A percentile compares a stretch with the other conserved stretches of the same genome.
phyloP scores from a whole-genome alignment of 1,140 invertebrate species.

The Nephila pilipes region DNA sequence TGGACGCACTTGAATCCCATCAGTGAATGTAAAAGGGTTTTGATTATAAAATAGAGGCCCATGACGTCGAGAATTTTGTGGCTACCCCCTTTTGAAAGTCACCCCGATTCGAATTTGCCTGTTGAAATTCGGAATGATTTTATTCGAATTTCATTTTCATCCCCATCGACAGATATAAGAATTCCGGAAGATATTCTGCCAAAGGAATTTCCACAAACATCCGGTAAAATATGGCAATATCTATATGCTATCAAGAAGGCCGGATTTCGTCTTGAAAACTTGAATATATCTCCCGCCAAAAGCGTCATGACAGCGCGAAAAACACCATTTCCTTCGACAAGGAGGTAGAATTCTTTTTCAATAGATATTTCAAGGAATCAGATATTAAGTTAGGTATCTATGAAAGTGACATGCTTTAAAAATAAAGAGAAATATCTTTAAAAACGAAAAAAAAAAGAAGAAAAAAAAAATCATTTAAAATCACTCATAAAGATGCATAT shows the following conservation, averaged over 20 bases:
- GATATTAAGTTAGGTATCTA: background rate
- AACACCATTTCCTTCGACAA: background rate
- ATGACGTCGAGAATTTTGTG: background rate
- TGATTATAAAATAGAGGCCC: too few relatives aligned
- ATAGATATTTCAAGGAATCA: background rate
- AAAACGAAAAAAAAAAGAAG: background rate
- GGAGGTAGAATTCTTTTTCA: background rate
- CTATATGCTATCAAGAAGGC: background rate
- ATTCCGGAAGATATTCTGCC: background rate
- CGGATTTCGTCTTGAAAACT: background rate
- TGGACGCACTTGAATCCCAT: too few relatives aligned
- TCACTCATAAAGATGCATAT: too few relatives aligned
- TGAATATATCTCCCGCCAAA: background rate
- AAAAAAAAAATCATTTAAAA: background rate
- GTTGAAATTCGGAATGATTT: background rate
- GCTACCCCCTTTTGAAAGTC: background rate
- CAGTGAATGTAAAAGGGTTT: too few relatives aligned
- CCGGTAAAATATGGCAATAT: slow-evolving; percentile 22
- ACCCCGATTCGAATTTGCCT: background rate
- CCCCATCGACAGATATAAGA: background rate
- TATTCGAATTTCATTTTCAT: slow-evolving; percentile 20
- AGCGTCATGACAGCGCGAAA: background rate
- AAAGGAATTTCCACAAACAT: background rate
- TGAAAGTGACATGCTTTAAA: background rate
- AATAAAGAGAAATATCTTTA: background rate